Base-by-base conservation (phyloP, 2,797 vertebrate genomes). In the Myotis findleyi region DNA sequence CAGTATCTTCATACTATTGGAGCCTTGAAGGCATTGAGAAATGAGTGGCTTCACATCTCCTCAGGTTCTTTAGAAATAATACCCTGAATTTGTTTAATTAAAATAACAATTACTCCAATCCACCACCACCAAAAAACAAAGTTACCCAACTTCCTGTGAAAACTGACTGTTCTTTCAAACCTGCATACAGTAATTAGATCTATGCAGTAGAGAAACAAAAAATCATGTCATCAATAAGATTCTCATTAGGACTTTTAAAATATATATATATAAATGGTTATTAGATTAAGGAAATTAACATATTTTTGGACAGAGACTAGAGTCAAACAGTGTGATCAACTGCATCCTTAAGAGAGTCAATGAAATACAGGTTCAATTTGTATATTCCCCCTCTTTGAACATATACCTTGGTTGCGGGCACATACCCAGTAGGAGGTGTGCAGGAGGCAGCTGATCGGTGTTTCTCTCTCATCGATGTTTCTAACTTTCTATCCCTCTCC, bases 61-160 rank as follows among this genome's bases (percentile, higher is more conserved):
- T 95, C 6, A 30, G n/a, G 12, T 83, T 82, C 53, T 92, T 89
- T 66, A 73, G 20, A 86, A 87, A 53, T 30, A 95, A 59, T 53
- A 72, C 2, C 6, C 12, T 44, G 3, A 49, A 33, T 41, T 82
- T 77, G 41, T 47, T 41, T 57, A 66, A 49, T 93, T 57, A n/a
- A 73, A 91, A 91, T 55, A 9, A 66, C 73, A 44, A 69, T 25
- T 16, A 87, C 12, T 6, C 16, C 57, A 17, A 72, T 41, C 30
- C 2, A 38, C 20, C 17, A 93, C 7, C 23, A 83, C 57, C 13
- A n/a, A 64, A 93, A 77, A 92, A 25, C 6, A 59, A 93, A 92
- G 9, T 47, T n/a, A 25, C 57, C 5, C 5, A 89, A 89, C 30
- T 89, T 93, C 64, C 33, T 85, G 11, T 72, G 17, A 85, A 57